Evolutionary conservation across 2,797 vertebrate genomes (phyloP), one percentile per base, ranked within the genome.

Genomic region (Halcyon badia): DNA sequence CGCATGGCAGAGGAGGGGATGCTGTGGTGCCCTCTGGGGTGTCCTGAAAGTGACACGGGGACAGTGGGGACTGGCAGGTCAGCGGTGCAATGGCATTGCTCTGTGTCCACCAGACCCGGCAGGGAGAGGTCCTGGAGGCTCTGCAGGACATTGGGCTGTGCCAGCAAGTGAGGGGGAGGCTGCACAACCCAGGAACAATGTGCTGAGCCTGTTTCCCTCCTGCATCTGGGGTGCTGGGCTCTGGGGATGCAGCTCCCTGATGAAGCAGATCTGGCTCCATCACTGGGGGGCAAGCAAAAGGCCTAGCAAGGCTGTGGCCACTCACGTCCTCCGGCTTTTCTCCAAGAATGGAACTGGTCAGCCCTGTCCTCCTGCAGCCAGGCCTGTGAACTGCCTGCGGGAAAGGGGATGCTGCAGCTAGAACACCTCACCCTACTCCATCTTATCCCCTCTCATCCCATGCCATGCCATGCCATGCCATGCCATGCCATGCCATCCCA

Each of bases 131-230:
- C 39, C 28, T 3, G 5, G 31, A 30, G 62, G 39, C 7, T 75
- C 60, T 25, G n/a, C 2, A 4, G 70, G 57, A 41, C 70, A 31
- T 1, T 11, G 28, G 26, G 14, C 28, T 0, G 0, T 4, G 33
- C 11, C 51, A 31, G 60, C 0, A 1, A 62, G 41, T 2, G 3
- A 87, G 8, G 1, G 37, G 9, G 8, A 18, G 22, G 61, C 64
- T 48, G 52, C 14, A 0, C 31, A 25, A 69, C 21, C 3, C 33
- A 24, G 46, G 42, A 54, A 9, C 14, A 48, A 26, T 1, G 3
- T 30, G 35, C 30, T 4, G 2, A 0, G 46, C 54, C 5, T 2
- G 4, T 22, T 80, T 25, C 31, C 37, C 37, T 70, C 49, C 66
- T 57, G 31, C 17, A 9, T 69, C 65, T 57, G 42, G 25, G 21